These are phyloP conservation scores for Mionectes olivaceus DNA, from an alignment of 2,797 vertebrate species.

Conservation along the genomic window DNA sequence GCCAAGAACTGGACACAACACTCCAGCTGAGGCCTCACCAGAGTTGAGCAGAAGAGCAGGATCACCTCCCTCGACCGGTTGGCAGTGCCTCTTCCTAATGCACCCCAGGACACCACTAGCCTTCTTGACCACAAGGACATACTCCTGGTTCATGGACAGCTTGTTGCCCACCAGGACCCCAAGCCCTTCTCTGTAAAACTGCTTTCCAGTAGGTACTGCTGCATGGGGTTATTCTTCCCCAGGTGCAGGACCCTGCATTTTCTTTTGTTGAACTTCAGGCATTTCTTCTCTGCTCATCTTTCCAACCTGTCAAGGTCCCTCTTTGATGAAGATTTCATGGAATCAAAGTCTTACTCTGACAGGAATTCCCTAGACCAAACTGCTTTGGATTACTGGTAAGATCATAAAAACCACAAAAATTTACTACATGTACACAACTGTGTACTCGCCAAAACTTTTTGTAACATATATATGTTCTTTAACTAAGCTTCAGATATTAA, in stretches of 20 bases:
- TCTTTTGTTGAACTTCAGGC: neutral
- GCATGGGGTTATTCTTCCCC: neutral
- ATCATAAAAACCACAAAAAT: neutral
- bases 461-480: neutral
- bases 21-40: neutral
- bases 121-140: neutral
- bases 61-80: rapidly evolving
- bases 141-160: neutral
- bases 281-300: neutral
- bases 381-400: neutral
- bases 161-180: neutral
- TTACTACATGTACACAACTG: neutral
- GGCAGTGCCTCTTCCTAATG: neutral
- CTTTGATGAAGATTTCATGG: neutral
- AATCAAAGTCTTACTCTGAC: neutral
- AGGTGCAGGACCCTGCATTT: neutral
- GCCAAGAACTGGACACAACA: neutral
- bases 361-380: neutral
- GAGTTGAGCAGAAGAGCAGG: rapidly evolving
- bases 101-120: neutral
- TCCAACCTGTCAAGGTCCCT: neutral
- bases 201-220: neutral
- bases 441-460: neutral
- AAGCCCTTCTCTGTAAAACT: neutral
- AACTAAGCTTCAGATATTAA: neutral